phyloP scores from a whole-genome alignment of 2,888 invertebrate species.

The Thymelicus lineola region DNA sequence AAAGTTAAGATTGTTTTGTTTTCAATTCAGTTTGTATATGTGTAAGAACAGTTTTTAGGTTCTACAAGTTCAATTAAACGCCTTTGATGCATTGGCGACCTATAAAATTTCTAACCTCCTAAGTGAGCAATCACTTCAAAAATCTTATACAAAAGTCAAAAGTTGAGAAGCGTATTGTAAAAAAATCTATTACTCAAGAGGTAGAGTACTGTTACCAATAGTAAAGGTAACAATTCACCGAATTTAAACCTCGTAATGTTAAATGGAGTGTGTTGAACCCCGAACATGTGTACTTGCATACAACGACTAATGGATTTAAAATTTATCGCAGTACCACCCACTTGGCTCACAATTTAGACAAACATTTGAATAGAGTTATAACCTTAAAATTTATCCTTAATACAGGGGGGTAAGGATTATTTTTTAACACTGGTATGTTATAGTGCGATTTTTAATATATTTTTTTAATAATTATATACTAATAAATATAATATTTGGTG shows the following conservation, averaged over 20 bases:
- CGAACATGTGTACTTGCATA: slow-evolving; percentile 78
- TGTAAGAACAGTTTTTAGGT: no score
- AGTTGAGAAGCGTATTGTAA: background rate
- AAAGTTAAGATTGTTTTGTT: no score
- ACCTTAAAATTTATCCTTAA: background rate
- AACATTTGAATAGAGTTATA: background rate
- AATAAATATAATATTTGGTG: no score
- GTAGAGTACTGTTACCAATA: slow-evolving; percentile 57
- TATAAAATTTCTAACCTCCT: no score
- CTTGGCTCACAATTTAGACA: slow-evolving; percentile 51
- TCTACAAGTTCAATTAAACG: no score
- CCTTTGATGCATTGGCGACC: no score
- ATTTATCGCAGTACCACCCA: slow-evolving; percentile 80
- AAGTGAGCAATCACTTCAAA: no score
- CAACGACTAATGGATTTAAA: slow-evolving; percentile 82
- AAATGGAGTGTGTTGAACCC: slow-evolving; percentile 76
- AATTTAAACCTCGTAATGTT: slow-evolving; percentile 83
- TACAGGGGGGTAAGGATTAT: background rate
- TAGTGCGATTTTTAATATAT: no score
- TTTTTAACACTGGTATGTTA: no score
- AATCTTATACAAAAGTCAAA: background rate
- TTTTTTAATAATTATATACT: no score
- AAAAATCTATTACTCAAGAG: slow-evolving; percentile 25
- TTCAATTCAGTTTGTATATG: no score
- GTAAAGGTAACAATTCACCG: slow-evolving; percentile 75